These are phyloP conservation scores for Aurelia aurita complex sp. Pacific DNA, from an alignment of 30 jellyfish, hydroid and myxozoan genomes.

Conservation along the genomic window DNA sequence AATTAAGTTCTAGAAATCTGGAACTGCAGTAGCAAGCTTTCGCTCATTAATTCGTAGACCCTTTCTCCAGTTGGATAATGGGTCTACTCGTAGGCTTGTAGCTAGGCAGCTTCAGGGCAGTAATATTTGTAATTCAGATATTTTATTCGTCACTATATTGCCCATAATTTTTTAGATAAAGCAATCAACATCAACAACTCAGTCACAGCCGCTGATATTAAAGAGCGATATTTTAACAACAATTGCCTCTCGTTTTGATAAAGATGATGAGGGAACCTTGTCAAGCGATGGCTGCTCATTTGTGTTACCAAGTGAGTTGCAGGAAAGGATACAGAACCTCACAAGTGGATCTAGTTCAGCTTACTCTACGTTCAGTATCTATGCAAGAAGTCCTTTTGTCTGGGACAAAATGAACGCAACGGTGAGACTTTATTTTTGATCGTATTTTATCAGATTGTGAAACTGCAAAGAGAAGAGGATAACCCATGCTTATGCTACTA, in stretches of 20 bases:
- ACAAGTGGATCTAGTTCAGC: neutral
- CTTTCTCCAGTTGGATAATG: too few species aligned
- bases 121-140: too few species aligned
- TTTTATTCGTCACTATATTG: too few species aligned
- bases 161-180: neutral
- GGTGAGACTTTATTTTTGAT: conserved; percentile 2
- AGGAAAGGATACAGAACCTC: neutral
- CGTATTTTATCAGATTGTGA: too few species aligned
- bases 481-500: too few species aligned
- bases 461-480: too few species aligned
- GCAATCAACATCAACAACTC: neutral
- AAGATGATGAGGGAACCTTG: neutral
- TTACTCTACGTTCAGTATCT: conserved; percentile 29
- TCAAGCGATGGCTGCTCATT: conserved; percentile 43
- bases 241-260: neutral
- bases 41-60: too few species aligned
- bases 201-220: neutral
- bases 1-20: too few species aligned
- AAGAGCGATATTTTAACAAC: conserved; percentile 30
- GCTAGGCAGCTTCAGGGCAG: too few species aligned
- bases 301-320: conserved; percentile 14
- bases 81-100: too few species aligned
- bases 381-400: conserved; percentile 27
- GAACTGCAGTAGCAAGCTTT: too few species aligned
- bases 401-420: conserved; percentile 6